Base-by-base conservation (phyloP, 2,888 invertebrate species). In the Drosophila mayaguana region DNA sequence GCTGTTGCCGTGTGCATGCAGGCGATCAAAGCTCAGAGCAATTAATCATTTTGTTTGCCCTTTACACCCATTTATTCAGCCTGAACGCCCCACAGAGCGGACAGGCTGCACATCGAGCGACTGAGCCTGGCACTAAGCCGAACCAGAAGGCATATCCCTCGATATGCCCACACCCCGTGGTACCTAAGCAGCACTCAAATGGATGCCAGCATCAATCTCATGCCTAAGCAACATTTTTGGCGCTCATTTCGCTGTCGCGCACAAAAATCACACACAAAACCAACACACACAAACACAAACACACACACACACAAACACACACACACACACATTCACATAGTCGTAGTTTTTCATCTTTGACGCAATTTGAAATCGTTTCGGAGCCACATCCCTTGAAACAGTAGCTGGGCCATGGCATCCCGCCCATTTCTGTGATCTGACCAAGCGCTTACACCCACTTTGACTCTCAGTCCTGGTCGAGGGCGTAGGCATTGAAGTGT, bases 21-120 rank as follows among this genome's bases (percentile, higher is more conserved):
- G 90, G 88, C 90, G 91, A 92, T 92, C 92, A 93, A 91, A 92
- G 91, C 92, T 92, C 92, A 92, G 80, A 86, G 91, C 92, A 93
- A 93, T 92, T 93, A 92, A 92, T 92, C 93, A 92, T 93, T 93
- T 92, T 92, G 91, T 91, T 90, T 91, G 91, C 93, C 88, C 89
- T 92, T 92, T 90, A 90, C 90, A 90, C 91, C 90, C 87, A 89
- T 90, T 91, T 85, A 90, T 83, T 83, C 91, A 86, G 83, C 87
- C 84, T 89, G 84, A 90, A 90, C 84, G 87, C 90, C 90, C 84
- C 87, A 90, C 75, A 81, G 89, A 72, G 67, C 78, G 68, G 69
- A 28, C 71, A 43, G 48, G 66, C 55, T 56, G 72, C 45, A 55
- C 55, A 53, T 46, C 51, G 63, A 61, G 57, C 53, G 48, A 32